These are phyloP conservation scores for Venturia canescens DNA, from an alignment of 1,140 invertebrate species.

Conservation along the genomic window DNA sequence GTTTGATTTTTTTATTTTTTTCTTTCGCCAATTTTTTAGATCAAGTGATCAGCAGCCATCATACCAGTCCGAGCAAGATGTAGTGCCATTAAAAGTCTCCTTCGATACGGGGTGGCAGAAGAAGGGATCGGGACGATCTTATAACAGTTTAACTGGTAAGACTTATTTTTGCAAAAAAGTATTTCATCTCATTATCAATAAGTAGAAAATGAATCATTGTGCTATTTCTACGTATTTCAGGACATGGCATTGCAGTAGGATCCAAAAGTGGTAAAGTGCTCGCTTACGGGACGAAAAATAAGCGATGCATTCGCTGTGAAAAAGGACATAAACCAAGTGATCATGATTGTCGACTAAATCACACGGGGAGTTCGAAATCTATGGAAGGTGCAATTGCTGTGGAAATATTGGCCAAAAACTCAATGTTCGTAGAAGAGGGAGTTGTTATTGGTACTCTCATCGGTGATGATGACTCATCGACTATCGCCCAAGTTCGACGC, in stretches of 20 bases:
- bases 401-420: constrained; percentile 40
- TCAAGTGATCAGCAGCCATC: neutral
- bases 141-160: neutral
- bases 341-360: constrained; percentile 47
- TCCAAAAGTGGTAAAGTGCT: constrained; percentile 12
- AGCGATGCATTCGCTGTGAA: constrained; percentile 34
- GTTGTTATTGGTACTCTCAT: constrained; percentile 41
- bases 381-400: constrained; percentile 46
- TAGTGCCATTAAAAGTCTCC: neutral
- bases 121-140: neutral
- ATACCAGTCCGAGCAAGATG: neutral
- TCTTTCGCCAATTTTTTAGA: neutral
- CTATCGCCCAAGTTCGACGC: constrained; percentile 46
- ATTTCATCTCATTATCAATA: neutral
- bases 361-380: constrained; percentile 35
- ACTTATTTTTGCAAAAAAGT: neutral
- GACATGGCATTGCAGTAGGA: constrained; percentile 34
- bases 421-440: constrained; percentile 31
- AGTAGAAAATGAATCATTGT: neutral
- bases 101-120: neutral
- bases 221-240: neutral
- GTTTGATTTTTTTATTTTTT: no score
- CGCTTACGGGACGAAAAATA: constrained; percentile 39
- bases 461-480: constrained; percentile 52
- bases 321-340: constrained; percentile 37